Evolutionary conservation across 2,888 invertebrate species (phyloP), one percentile per base, ranked within the genome.

Genomic region (Cheiracanthium punctorium): DNA sequence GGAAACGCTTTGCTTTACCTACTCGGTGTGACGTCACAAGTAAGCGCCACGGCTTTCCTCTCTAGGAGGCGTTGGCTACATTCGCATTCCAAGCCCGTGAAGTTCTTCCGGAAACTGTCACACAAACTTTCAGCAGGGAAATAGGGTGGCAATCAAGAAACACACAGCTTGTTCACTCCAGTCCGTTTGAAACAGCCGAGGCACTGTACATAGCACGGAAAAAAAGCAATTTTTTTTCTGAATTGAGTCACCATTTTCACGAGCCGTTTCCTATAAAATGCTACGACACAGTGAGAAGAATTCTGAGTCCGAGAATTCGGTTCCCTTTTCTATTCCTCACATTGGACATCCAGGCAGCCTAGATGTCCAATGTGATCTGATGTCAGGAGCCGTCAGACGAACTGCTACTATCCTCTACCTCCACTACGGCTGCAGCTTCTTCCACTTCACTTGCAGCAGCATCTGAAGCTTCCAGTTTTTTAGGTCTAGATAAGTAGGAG

Each of bases 321-420:
- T 32, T 33, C 0, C n/a, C n/a, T n/a, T n/a, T 69, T 43, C 64
- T 72, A 71, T 65, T 82, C 32, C 12, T 64, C 28, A 58, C 84
- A 85, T 85, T 77, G 82, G 52, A 84, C 33, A 79, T 41, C 73
- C 30, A 72, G 33, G 17, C 7, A n/a, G 10, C 73, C 72, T 85
- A 85, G 48, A 85, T 85, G 52, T 85, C 84, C 79, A 85, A 85
- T 85, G 79, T 79, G 74, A 85, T 85, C 79, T 85, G 84, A 85
- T 79, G 84, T 85, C 84, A 85, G 70, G 84, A 84, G 32, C 77
- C 82, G 20, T 84, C 82, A 33, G 82, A 85, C 1, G 84, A 79
- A 20, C 77, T 77, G 28, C 77, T 76, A 43, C 79, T 79, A 67
- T 72, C 43, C 28, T 33, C 81, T 12, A 41, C 76, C 5, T 33